phyloP scores from a whole-genome alignment of 2,113 vertebrate species.

The Arenaria interpres region DNA sequence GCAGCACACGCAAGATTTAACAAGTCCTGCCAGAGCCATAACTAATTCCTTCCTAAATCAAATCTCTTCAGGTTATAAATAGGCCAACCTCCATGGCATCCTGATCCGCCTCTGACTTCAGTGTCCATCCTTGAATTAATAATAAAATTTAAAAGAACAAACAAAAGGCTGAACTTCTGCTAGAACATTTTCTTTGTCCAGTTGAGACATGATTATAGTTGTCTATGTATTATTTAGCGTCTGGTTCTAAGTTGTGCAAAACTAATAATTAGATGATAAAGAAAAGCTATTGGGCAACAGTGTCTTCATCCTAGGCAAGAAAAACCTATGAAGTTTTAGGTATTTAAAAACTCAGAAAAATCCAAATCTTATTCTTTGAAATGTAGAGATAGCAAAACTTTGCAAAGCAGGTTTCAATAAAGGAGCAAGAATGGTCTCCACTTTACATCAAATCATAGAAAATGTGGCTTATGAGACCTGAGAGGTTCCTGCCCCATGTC shows the following conservation, averaged over 20 bases:
- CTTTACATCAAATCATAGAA: background rate
- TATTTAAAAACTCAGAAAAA: background rate
- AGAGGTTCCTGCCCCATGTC: background rate
- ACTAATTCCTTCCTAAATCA: background rate
- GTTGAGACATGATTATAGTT: background rate
- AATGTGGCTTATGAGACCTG: background rate
- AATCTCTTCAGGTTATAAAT: background rate
- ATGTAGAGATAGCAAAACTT: background rate
- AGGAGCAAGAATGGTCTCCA: background rate
- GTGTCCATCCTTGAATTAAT: background rate
- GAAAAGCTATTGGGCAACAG: background rate
- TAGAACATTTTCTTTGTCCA: background rate
- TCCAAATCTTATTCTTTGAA: background rate
- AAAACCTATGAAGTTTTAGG: background rate
- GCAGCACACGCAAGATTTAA: background rate
- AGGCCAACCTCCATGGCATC: background rate
- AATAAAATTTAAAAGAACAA: background rate
- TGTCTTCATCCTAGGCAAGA: background rate
- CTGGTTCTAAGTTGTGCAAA: background rate
- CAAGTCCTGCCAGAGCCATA: background rate
- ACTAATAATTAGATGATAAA: background rate
- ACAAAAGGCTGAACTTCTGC: background rate
- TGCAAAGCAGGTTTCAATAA: background rate
- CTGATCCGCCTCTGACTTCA: background rate
- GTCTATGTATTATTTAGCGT: background rate